Conservation (phyloP, 2,113 vertebrate species). For the Urocolius indicus region DNA sequence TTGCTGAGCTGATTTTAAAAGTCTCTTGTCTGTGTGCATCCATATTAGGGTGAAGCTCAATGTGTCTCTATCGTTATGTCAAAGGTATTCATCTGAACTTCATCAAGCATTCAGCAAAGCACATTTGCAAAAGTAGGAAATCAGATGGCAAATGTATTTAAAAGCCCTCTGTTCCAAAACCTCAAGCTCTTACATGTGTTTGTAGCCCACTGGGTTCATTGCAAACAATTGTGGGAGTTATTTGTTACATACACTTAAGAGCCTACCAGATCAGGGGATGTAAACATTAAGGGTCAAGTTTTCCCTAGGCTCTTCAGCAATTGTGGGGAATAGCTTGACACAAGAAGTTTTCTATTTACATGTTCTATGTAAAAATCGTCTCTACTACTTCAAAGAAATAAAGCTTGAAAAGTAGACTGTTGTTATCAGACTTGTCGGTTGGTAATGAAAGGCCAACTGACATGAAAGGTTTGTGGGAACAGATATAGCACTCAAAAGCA, state of each 20-base stretch:
- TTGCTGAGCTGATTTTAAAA: constrained; percentile 59
- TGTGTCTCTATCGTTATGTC: constrained; percentile 27
- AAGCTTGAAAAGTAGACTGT: not conserved
- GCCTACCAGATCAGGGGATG: not conserved
- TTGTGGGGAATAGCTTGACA: not conserved
- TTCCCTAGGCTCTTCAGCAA: not conserved
- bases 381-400: not conserved
- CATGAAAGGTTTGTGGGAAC: not conserved
- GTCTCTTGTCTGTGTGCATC: constrained; percentile 43
- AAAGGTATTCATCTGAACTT: constrained; percentile 50
- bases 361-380: not conserved
- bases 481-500: not conserved
- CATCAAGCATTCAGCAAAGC: not conserved
- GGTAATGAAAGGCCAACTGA: not conserved
- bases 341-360: not conserved
- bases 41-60: constrained; percentile 43
- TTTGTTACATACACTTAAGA: not conserved
- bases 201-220: not conserved
- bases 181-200: not conserved
- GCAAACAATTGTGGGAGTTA: not conserved
- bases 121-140: constrained; percentile 37
- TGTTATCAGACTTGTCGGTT: not conserved
- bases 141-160: not conserved
- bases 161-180: not conserved
- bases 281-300: not conserved